These are phyloP conservation scores for Brachypteracias leptosomus DNA, from an alignment of 2,113 vertebrate genomes.

Conservation along the genomic window DNA sequence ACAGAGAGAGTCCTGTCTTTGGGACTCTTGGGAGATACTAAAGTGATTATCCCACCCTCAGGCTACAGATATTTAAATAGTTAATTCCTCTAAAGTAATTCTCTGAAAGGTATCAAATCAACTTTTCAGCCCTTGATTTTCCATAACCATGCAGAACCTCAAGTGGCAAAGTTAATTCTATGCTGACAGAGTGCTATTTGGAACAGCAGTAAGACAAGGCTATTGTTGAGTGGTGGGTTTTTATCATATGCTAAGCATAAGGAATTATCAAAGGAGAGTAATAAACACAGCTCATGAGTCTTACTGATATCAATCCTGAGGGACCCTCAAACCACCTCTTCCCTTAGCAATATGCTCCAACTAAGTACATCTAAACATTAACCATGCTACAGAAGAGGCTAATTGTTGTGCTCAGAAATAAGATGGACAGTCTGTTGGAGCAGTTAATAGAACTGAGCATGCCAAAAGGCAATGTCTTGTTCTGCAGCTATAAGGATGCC, in stretches of 20 bases:
- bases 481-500: not conserved
- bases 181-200: not conserved
- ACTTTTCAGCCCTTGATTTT: constrained; percentile 19
- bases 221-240: not conserved
- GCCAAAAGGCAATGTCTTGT: not conserved
- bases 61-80: not conserved
- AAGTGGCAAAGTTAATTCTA: constrained; percentile 9
- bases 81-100: constrained; percentile 40
- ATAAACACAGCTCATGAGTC: not conserved
- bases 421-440: not conserved
- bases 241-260: not conserved
- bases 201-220: not conserved
- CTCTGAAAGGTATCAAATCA: constrained; percentile 26
- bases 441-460: not conserved
- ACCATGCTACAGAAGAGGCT: not conserved
- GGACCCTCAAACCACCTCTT: not conserved
- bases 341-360: not conserved
- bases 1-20: not conserved
- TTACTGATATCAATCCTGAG: not conserved
- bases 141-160: not conserved
- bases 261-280: not conserved
- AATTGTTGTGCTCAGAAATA: not conserved
- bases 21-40: not conserved
- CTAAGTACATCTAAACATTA: not conserved
- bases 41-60: not conserved